A percentile compares a stretch with the other conserved stretches of the same genome.
phyloP scores from a whole-genome alignment of 2,888 invertebrate genomes.

The Hedychridium roseum region DNA sequence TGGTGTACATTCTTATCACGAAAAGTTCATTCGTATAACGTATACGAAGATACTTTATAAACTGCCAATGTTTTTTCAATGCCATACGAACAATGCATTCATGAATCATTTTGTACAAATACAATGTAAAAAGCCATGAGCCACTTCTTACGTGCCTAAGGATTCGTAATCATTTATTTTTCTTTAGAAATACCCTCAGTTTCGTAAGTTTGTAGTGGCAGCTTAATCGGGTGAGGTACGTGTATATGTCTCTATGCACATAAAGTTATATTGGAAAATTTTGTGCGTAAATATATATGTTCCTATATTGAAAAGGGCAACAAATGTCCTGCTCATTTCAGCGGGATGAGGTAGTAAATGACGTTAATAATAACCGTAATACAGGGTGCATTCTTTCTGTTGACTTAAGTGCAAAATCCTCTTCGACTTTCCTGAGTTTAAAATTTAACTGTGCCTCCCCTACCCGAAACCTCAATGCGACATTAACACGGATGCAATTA shows the following conservation, averaged over 20 bases:
- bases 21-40: conserved; percentile 26
- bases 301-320: conserved; percentile 50
- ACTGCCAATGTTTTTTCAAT: conserved; percentile 54
- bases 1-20: conserved; percentile 30
- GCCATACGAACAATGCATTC: conserved; percentile 52
- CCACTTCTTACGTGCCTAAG: conserved; percentile 34
- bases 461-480: conserved; percentile 39
- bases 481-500: conserved; percentile 29
- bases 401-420: conserved; percentile 38
- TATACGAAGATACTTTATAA: conserved; percentile 38
- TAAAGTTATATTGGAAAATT: conserved; percentile 46
- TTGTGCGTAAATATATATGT: conserved; percentile 55
- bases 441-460: conserved; percentile 34
- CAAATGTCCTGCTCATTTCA: conserved; percentile 35
- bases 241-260: conserved; percentile 20
- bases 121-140: conserved; percentile 12
- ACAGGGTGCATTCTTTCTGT: conserved; percentile 54
- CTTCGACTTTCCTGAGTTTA: conserved; percentile 25
- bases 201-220: conserved; percentile 40
- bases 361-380: conserved; percentile 41
- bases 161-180: conserved; percentile 8
- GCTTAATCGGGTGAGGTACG: conserved; percentile 45
- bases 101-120: conserved; percentile 38
- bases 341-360: conserved; percentile 37
- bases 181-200: conserved; percentile 15